Conservation (phyloP, 1,140 invertebrate species). For the Drosophila mojavensis region DNA sequence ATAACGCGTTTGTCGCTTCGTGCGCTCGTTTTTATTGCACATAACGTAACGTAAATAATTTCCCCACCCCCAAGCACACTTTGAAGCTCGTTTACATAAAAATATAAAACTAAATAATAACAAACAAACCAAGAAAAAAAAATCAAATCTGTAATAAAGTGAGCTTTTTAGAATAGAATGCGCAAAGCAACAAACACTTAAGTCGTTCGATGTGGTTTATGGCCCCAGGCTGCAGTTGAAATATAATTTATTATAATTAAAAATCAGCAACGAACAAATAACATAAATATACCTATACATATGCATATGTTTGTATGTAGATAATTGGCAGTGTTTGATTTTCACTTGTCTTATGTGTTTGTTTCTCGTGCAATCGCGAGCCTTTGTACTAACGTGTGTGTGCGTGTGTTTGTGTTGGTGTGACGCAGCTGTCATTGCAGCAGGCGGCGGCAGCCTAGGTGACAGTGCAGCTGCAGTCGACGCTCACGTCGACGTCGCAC, state of each 20-base stretch:
- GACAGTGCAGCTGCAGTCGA: constrained; percentile 35
- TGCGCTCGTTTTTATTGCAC: constrained; percentile 48
- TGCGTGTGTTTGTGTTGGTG: constrained; percentile 33
- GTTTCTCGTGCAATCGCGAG: constrained; percentile 31
- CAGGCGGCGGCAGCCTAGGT: constrained; percentile 33
- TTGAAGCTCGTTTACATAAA: constrained; percentile 63
- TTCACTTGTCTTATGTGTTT: constrained; percentile 49
- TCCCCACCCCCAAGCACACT: constrained; percentile 14
- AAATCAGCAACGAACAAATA: constrained; percentile 43
- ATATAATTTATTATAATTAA: constrained; percentile 71
- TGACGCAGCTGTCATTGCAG: constrained; percentile 34
- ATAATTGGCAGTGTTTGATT: constrained; percentile 52
- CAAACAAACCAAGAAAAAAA: constrained; percentile 15
- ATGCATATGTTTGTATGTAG: constrained; percentile 19
- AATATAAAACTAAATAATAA: constrained; percentile 37
- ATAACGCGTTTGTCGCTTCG: constrained; percentile 68
- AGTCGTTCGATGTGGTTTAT: constrained; percentile 46
- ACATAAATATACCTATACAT: constrained; percentile 27
- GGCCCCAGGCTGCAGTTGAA: constrained; percentile 43
- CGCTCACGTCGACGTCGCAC: constrained; percentile 2
- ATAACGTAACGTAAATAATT: constrained; percentile 39
- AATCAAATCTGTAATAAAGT: constrained; percentile 33
- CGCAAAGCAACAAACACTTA: constrained; percentile 42
- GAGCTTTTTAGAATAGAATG: constrained; percentile 27
- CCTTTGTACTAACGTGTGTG: constrained; percentile 1